phyloP scores from a whole-genome alignment of 2,113 vertebrate species.

The Hyperopisus bebe region DNA sequence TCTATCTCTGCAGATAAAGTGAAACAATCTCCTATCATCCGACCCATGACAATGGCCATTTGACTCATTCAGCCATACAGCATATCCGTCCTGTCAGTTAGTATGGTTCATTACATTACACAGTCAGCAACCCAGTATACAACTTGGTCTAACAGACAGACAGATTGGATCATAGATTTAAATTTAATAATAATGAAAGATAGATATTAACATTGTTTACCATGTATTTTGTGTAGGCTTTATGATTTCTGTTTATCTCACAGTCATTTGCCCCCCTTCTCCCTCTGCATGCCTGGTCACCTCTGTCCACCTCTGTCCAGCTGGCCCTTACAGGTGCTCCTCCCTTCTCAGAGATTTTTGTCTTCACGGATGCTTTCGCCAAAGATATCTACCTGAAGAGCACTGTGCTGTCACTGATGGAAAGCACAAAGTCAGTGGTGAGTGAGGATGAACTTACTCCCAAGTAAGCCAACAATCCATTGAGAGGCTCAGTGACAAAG shows the following conservation, averaged over 20 bases:
- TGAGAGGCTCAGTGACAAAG: neutral
- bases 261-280: neutral
- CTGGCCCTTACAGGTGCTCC: constrained; percentile 24
- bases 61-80: no score
- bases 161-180: neutral
- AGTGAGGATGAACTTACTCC: neutral
- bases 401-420: constrained; percentile 25
- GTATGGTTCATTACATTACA: neutral
- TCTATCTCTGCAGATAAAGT: no score
- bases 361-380: constrained; percentile 26
- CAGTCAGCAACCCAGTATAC: neutral
- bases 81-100: no score
- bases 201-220: neutral
- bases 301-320: constrained; percentile 4
- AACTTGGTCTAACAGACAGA: neutral
- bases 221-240: neutral
- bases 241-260: neutral
- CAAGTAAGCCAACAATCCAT: neutral
- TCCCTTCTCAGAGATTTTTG: constrained; percentile 23
- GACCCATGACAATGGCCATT: no score
- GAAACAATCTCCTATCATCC: neutral
- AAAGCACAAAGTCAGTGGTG: constrained; percentile 26
- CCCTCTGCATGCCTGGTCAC: neutral
- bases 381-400: constrained; percentile 28
- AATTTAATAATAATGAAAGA: neutral